These are phyloP conservation scores for Blennius ocellaris DNA, from an alignment of 2,113 vertebrate species.

Conservation along the genomic window DNA sequence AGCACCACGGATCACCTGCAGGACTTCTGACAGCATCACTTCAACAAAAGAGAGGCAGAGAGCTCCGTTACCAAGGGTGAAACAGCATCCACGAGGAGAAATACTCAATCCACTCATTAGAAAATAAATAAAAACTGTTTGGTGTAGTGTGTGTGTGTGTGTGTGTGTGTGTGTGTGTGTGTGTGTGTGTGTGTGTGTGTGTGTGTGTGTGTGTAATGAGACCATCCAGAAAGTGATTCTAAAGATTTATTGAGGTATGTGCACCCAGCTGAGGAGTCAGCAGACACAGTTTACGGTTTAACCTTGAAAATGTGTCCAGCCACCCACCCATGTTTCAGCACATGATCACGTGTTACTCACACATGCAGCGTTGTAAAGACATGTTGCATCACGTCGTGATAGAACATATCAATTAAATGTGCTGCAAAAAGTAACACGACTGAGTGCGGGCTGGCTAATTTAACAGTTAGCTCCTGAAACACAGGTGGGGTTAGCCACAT, in stretches of 20 bases:
- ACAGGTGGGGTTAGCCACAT: neutral
- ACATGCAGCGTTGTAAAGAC: conserved; percentile 12
- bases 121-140: too few species aligned
- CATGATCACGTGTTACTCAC: neutral
- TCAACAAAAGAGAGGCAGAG: neutral
- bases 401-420: too few species aligned
- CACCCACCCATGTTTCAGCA: neutral
- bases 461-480: neutral
- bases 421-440: too few species aligned
- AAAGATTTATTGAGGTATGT: too few species aligned
- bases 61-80: neutral
- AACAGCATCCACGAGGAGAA: neutral
- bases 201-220: too few species aligned
- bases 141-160: too few species aligned
- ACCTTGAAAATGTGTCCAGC: conserved; percentile 36
- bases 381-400: too few species aligned
- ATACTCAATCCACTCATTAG: too few species aligned
- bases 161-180: too few species aligned
- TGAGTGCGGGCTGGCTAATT: neutral
- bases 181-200: too few species aligned
- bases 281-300: conserved; percentile 8
- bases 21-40: conserved; percentile 78
- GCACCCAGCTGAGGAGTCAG: too few species aligned
- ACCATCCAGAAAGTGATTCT: too few species aligned
- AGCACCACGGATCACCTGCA: conserved; percentile 83